Evolutionary conservation across 2,797 vertebrate genomes (phyloP).

Genomic region (Pseudochirops corinnae): DNA sequence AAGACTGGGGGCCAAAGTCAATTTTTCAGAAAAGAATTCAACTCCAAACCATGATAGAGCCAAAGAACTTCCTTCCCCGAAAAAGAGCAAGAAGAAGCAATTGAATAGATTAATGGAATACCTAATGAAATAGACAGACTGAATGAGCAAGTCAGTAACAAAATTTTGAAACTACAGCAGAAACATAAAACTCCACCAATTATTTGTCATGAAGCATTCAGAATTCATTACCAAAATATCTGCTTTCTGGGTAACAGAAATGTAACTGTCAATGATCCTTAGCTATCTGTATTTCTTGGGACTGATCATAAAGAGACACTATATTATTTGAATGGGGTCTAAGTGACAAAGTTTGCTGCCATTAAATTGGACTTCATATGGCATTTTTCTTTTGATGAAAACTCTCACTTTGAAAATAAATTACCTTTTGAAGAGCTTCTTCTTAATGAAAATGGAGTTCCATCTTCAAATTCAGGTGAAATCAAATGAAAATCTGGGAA

Average conservation of each 20-base stretch:
- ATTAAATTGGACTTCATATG: conserved; percentile 99
- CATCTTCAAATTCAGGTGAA: conserved; percentile 98
- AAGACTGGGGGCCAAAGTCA: no score
- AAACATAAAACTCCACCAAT: conserved; percentile 99
- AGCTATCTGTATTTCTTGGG: conserved; percentile 98
- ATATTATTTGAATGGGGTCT: conserved; percentile 98
- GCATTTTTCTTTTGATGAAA: conserved; percentile 99
- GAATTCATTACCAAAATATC: conserved; percentile 99
- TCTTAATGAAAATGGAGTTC: conserved; percentile 98
- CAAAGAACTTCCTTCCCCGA: conserved; percentile 77
- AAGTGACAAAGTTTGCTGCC: conserved; percentile 99
- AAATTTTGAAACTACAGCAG: conserved; percentile 99
- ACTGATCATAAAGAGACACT: conserved; percentile 98
- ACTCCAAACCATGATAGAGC: no score
- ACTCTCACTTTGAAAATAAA: conserved; percentile 99
- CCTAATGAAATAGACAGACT: conserved; percentile 99
- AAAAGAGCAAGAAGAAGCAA: conserved; percentile 99
- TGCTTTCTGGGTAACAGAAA: conserved; percentile 99
- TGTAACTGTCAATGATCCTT: conserved; percentile 98
- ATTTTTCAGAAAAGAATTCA: no score
- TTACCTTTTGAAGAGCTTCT: conserved; percentile 99
- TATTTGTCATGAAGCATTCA: conserved; percentile 99
- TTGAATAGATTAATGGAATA: conserved; percentile 99
- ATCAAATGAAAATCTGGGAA: conserved; percentile 99
- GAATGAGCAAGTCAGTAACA: conserved; percentile 99